These are phyloP conservation scores for Rhynchophorus ferrugineus DNA, from an alignment of 1,140 invertebrate species.

Conservation along the genomic window DNA sequence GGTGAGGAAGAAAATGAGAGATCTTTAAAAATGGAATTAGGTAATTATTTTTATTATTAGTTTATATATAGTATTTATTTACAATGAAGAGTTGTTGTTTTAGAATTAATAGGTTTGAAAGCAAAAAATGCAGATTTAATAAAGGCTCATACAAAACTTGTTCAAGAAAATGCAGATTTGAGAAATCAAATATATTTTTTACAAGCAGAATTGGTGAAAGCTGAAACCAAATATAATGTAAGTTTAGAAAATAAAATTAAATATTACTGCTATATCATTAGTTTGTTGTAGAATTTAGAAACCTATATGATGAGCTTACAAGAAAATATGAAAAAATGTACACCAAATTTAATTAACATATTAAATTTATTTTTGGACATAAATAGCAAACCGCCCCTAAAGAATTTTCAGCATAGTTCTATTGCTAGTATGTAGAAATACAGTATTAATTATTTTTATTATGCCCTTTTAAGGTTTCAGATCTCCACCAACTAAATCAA, in stretches of 20 bases:
- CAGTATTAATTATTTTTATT: background rate
- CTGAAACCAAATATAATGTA: conserved; percentile 4
- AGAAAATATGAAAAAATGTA: conserved; percentile 4
- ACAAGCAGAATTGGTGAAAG: background rate
- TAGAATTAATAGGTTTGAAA: conserved; percentile 6
- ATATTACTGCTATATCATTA: background rate
- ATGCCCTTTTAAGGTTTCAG: background rate
- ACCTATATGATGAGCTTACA: background rate
- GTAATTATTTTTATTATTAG: background rate
- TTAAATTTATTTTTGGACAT: conserved; percentile 2
- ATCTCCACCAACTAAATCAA: background rate
- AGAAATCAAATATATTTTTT: conserved; percentile 4
- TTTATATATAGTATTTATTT: too few relatives aligned
- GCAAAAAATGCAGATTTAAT: conserved; percentile 8
- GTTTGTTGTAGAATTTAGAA: background rate
- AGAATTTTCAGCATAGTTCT: too few relatives aligned
- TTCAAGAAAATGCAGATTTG: conserved; percentile 4
- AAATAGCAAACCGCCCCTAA: too few relatives aligned
- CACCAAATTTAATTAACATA: background rate
- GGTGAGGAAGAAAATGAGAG: too few relatives aligned
- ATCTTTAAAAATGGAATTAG: background rate
- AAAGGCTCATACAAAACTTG: conserved; percentile 8
- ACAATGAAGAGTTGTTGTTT: background rate
- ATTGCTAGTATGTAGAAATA: background rate
- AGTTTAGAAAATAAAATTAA: conserved; percentile 1